Percentiles rank a stretch among this genome's conserved stretches.
Conservation (phyloP, 2,797 vertebrate species). For the Sebastes itinus region DNA sequence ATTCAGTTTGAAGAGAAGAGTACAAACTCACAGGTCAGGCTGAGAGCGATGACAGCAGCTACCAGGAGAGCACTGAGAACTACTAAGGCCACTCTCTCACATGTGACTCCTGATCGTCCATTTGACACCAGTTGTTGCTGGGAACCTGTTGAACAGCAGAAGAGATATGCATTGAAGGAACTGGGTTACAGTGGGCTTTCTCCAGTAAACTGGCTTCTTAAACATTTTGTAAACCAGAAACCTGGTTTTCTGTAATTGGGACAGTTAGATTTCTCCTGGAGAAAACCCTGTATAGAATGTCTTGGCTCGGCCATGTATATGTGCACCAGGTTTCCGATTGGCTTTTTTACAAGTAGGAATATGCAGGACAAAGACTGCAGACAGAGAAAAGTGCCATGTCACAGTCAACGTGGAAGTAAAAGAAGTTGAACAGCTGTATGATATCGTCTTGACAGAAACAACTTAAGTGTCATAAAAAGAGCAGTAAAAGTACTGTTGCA, state of each 20-base stretch:
- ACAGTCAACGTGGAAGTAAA: no score
- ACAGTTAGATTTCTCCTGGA: neutral
- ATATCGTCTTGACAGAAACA: no score
- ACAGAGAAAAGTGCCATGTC: no score
- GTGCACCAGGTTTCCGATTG: no score
- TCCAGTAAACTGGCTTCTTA: neutral
- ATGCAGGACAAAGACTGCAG: no score
- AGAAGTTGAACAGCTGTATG: no score
- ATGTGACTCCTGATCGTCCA: neutral
- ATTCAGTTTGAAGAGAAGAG: neutral
- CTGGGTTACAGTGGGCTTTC: neutral
- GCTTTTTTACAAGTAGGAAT: no score
- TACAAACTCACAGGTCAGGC: conserved; percentile 25
- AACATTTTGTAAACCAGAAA: neutral
- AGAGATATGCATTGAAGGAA: no score
- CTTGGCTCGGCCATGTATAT: no score
- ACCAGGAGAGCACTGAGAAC: conserved; percentile 15
- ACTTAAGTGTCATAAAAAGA: no score
- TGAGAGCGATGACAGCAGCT: neutral
- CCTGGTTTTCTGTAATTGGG: neutral
- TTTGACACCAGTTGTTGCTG: neutral
- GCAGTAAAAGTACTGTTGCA: no score
- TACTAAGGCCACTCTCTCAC: conserved; percentile 4
- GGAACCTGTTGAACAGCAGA: neutral
- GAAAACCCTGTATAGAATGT: no score